phyloP scores from a whole-genome alignment of 1,140 invertebrate genomes.

The Philopotamus ludificatus region DNA sequence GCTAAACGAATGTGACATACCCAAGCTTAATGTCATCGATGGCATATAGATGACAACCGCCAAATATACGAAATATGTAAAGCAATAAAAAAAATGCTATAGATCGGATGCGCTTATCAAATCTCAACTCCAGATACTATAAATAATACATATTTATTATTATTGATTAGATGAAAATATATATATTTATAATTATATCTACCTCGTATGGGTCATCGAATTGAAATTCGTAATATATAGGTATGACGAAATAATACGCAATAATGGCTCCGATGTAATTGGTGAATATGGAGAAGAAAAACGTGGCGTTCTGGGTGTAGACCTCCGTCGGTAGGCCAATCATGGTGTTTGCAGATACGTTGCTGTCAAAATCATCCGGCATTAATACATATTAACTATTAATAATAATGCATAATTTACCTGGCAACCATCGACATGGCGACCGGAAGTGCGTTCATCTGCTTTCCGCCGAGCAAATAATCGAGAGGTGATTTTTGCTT shows the following conservation, averaged over 20 bases:
- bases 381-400: too few relatives aligned
- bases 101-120: too few relatives aligned
- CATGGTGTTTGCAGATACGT: constrained; percentile 82
- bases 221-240: constrained; percentile 79
- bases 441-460: too few relatives aligned
- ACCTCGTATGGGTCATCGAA: constrained; percentile 85
- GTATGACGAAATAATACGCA: constrained; percentile 65
- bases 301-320: constrained; percentile 65
- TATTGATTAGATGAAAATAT: too few relatives aligned
- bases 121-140: too few relatives aligned
- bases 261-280: constrained; percentile 65
- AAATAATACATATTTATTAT: too few relatives aligned
- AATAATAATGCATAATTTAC: too few relatives aligned
- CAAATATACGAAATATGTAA: constrained; percentile 64
- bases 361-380: too few relatives aligned
- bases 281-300: constrained; percentile 45
- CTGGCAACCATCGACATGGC: too few relatives aligned
- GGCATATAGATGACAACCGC: constrained; percentile 82
- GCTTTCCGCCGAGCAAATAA: too few relatives aligned
- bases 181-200: constrained; percentile 40
- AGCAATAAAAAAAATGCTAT: too few relatives aligned
- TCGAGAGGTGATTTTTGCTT: too few relatives aligned
- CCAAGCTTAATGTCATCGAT: constrained; percentile 76
- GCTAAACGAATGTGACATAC: constrained; percentile 45
- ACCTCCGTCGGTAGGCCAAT: constrained; percentile 81